Evolutionary conservation across 2,113 vertebrate species (phyloP).

Genomic region (Halcyon malimbica): DNA sequence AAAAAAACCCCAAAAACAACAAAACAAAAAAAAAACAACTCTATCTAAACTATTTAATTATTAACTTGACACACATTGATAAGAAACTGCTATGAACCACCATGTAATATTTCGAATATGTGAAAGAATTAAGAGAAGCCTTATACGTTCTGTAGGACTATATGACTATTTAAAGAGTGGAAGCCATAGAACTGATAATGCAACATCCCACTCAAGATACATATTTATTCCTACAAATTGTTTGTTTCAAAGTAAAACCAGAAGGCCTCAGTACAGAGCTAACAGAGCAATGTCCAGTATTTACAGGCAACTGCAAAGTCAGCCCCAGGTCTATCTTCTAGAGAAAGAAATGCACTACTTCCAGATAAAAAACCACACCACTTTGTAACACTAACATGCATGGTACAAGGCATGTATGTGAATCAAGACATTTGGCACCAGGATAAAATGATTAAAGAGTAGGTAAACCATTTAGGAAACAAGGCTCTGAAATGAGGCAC

Average conservation of each 20-base stretch:
- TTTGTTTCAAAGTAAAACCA: not conserved
- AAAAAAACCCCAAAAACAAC: not conserved
- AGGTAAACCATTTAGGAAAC: not conserved
- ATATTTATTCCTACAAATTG: not conserved
- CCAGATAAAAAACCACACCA: not conserved
- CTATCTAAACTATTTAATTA: not conserved
- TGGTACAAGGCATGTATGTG: not conserved
- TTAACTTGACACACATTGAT: not conserved
- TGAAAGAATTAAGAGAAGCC: not conserved
- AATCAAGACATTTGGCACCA: not conserved
- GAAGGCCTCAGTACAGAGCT: not conserved
- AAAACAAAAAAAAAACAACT: too few species aligned
- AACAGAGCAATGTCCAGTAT: not conserved
- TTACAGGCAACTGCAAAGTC: not conserved
- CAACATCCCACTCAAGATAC: not conserved
- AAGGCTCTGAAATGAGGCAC: not conserved
- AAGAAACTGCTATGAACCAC: not conserved
- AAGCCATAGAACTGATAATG: not conserved
- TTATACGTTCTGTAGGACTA: not conserved
- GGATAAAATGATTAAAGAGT: not conserved
- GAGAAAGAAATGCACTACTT: not conserved
- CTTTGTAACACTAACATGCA: not conserved
- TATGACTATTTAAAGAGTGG: not conserved
- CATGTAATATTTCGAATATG: not conserved
- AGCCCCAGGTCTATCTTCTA: not conserved